Evolutionary conservation across 2,888 invertebrate species (phyloP), one percentile per base, ranked within the genome.

Genomic region (Volucella zonaria): DNA sequence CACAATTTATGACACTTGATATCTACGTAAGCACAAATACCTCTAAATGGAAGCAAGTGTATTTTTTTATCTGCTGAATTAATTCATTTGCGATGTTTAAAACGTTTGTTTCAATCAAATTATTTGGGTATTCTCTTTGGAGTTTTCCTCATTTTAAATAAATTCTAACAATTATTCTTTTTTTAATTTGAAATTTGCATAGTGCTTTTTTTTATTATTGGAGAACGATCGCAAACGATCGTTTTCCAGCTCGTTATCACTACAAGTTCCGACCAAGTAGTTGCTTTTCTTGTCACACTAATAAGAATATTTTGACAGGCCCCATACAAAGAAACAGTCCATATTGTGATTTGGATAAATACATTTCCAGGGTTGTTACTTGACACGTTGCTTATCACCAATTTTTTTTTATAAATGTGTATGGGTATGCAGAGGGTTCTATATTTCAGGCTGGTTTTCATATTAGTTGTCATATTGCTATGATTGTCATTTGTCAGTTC

Each of bases 11-110:
- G 38, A 42, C 64, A 78, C 43, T 75, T 77, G 56, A 73, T 76
- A 83, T 70, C 83, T 80, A 83, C 83, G 83, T 83, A 83, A 80
- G 80, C 83, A 83, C 80, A 80, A 73, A 77, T 49, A 82, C 71
- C 31, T 61, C 43, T 23, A 76, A 62, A 77, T 31, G 49, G n/a
- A 11, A 79, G 43, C 79, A 70, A 83, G 75, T 82, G 74, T 82
- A 79, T 66, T 70, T 71, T 23, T 78, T 40, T 62, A 43, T 67
- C 42, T 67, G 15, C 68, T 61, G 3, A 64, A 64, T 59, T 47
- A 23, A 51, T 59, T 54, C n/a, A 51, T 70, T 66, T 47, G 14
- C 51, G 31, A 23, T 40, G 2, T 40, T 49, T 12, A 15, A 10
- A 52, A 23, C 38, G n/a, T 59, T 51, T 42, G 11, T 3, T 31